Evolutionary conservation across 2,888 invertebrate species (phyloP).

Genomic region (Morinoia aosen): DNA sequence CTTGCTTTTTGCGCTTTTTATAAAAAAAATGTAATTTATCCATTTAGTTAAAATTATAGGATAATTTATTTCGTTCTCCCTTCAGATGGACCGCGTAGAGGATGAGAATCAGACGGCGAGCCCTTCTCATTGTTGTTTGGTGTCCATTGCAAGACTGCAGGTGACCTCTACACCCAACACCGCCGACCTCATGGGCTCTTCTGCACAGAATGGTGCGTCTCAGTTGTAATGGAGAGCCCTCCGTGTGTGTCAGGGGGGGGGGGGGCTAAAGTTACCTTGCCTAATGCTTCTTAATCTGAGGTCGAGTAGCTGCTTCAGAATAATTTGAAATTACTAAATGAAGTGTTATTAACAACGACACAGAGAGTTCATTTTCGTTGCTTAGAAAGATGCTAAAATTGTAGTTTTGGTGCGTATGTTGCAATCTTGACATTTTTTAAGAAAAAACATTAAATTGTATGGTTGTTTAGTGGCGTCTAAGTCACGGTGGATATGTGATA

Average conservation of each 20-base stretch:
- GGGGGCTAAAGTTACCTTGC: not conserved
- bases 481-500: no score
- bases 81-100: conserved; percentile 81
- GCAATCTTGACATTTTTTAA: no score
- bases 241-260: not conserved
- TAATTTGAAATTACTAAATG: not conserved
- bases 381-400: no score
- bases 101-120: conserved; percentile 77
- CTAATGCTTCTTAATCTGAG: no score
- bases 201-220: conserved; percentile 77
- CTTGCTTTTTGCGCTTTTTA: not conserved
- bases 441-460: no score
- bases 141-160: conserved; percentile 97
- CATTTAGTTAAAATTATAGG: not conserved
- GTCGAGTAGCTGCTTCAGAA: no score
- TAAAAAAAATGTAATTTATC: not conserved
- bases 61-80: not conserved
- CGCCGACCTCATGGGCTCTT: conserved; percentile 88
- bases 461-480: no score
- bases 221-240: not conserved
- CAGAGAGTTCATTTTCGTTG: not conserved
- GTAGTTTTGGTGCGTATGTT: no score
- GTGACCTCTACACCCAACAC: conserved; percentile 96
- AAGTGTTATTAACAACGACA: not conserved
- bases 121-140: conserved; percentile 92